Evolutionary conservation across 2,113 vertebrate genomes (phyloP).

Genomic region (Pungitius pungitius): DNA sequence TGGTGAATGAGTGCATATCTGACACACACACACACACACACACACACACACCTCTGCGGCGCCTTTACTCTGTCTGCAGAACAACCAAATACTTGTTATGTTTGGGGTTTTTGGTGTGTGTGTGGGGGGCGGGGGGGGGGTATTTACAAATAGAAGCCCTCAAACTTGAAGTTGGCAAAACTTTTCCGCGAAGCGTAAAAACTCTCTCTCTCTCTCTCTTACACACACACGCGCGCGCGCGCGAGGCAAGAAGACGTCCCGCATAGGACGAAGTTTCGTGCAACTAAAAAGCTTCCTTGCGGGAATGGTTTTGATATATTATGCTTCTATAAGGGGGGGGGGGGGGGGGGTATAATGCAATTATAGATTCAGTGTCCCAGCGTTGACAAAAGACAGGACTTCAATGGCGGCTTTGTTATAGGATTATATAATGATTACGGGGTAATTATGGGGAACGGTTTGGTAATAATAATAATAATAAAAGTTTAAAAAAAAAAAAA

Average conservation of each 20-base stretch:
- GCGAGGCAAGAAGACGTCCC: constrained; percentile 33
- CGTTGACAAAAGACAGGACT: constrained; percentile 96
- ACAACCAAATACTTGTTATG: constrained; percentile 79
- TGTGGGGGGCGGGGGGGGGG: neutral
- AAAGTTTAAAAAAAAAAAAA: constrained; percentile 68
- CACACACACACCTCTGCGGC: constrained; percentile 79
- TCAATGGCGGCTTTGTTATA: constrained; percentile 98
- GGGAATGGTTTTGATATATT: constrained; percentile 83
- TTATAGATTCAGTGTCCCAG: constrained; percentile 96
- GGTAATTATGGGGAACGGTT: constrained; percentile 96
- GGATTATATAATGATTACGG: constrained; percentile 99
- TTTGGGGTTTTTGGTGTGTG: constrained; percentile 36
- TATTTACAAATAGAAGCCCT: constrained; percentile 77
- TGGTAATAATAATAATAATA: constrained; percentile 83
- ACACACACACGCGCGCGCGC: neutral
- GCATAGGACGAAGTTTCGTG: constrained; percentile 78
- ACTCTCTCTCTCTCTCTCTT: neutral
- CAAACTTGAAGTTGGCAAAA: constrained; percentile 91
- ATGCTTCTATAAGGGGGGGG: constrained; percentile 83
- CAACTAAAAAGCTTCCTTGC: constrained; percentile 73
- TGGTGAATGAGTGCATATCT: constrained; percentile 81
- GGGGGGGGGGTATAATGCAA: constrained; percentile 91
- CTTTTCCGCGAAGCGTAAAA: constrained; percentile 80
- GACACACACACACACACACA: neutral
- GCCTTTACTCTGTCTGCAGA: constrained; percentile 76